Percentiles rank a stretch among this genome's conserved stretches.
phyloP scores from a whole-genome alignment of 2,888 invertebrate genomes.

The Sceliomorpha sp. region DNA sequence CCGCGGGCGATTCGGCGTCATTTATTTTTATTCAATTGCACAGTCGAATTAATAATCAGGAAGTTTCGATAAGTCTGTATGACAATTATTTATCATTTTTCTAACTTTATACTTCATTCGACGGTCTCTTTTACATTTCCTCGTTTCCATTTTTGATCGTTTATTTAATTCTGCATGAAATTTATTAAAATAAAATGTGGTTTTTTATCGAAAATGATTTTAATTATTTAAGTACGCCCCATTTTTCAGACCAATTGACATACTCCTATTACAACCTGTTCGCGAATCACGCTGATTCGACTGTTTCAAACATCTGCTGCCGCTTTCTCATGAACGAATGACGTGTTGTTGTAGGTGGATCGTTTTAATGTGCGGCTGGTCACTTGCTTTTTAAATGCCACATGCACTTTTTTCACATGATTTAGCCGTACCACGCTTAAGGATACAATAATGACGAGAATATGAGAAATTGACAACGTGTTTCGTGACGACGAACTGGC shows the following conservation, averaged over 20 bases:
- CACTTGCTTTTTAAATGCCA: conserved; percentile 69
- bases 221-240: too few species aligned
- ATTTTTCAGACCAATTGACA: conserved; percentile 64
- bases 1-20: conserved; percentile 26
- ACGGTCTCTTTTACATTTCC: too few species aligned
- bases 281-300: conserved; percentile 66
- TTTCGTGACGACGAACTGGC: too few species aligned
- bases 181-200: too few species aligned
- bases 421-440: conserved; percentile 54
- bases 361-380: conserved; percentile 62
- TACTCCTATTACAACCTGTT: conserved; percentile 70
- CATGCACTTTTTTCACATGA: conserved; percentile 77
- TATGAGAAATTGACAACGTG: conserved; percentile 40
- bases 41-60: too few species aligned
- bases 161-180: too few species aligned
- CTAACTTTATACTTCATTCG: too few species aligned
- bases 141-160: too few species aligned
- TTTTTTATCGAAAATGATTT: conserved; percentile 63
- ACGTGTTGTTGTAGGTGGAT: conserved; percentile 60
- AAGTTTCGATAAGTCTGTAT: too few species aligned
- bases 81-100: too few species aligned
- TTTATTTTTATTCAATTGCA: not conserved
- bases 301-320: conserved; percentile 71
- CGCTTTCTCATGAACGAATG: conserved; percentile 74
- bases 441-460: conserved; percentile 15